These are phyloP conservation scores for Hydrozoanthus tunicans DNA, from an alignment of 64 coral and sea anemone species.

Conservation along the genomic window DNA sequence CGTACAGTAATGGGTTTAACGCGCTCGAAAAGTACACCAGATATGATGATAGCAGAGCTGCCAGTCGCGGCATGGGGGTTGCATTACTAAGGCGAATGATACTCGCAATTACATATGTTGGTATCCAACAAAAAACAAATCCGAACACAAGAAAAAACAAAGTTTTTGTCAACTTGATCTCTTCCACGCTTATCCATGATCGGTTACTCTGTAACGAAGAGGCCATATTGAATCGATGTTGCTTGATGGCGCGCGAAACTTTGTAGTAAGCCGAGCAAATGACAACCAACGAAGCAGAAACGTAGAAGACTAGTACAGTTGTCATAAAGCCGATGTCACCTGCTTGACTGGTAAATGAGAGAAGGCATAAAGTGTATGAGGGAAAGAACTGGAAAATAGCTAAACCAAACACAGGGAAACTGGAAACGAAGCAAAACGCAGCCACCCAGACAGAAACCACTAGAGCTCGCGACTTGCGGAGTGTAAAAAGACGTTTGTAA, in stretches of 20 bases:
- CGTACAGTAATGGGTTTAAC: conserved; percentile 6
- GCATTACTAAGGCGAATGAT: neutral
- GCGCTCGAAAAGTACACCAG: conserved; percentile 23
- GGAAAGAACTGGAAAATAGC: neutral
- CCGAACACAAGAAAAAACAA: conserved; percentile 29
- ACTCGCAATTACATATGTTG: neutral
- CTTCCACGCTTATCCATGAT: conserved; percentile 12
- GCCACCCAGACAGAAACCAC: neutral
- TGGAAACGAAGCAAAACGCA: conserved; percentile 12
- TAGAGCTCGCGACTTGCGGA: neutral
- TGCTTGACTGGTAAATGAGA: conserved; percentile 9
- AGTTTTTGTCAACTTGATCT: conserved; percentile 26
- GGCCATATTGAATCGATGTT: conserved; percentile 14
- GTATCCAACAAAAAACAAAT: conserved; percentile 26
- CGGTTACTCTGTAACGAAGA: conserved; percentile 16
- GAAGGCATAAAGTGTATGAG: conserved; percentile 11
- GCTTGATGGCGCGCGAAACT: conserved; percentile 2
- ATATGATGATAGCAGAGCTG: neutral
- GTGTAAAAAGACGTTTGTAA: neutral
- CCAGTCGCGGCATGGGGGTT: neutral
- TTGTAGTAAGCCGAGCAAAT: neutral
- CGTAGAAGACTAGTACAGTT: conserved; percentile 3
- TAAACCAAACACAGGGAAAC: conserved; percentile 19
- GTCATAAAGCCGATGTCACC: conserved; percentile 24
- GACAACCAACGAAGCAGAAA: neutral